Evolutionary conservation across 1,140 invertebrate genomes (phyloP).

Genomic region (Cyrtorhinus lividipennis): DNA sequence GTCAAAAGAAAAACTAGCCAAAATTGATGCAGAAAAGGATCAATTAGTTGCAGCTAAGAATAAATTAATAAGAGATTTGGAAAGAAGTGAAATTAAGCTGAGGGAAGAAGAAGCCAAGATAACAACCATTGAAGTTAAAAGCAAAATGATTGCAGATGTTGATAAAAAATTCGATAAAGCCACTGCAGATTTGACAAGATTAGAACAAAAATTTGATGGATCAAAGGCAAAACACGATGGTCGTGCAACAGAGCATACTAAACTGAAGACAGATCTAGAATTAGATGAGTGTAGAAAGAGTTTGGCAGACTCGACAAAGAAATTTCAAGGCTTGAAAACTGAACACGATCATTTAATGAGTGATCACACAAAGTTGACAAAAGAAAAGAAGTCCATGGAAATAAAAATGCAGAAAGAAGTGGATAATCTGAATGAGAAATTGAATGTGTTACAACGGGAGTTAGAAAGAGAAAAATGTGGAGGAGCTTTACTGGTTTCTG

Average conservation of each 20-base stretch:
- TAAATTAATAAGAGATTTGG: background rate
- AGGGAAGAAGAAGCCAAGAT: background rate
- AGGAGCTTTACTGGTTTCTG: background rate
- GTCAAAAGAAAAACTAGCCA: background rate
- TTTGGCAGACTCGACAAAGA: background rate
- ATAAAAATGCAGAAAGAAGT: background rate
- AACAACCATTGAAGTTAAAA: background rate
- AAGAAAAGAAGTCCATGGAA: background rate
- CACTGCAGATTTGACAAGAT: no score
- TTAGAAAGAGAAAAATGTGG: background rate
- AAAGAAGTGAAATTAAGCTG: background rate
- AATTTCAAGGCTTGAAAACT: background rate
- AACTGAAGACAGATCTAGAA: background rate
- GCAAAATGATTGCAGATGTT: no score
- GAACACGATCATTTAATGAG: background rate
- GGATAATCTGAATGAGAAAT: background rate
- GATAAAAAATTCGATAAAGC: no score
- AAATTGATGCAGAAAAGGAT: background rate
- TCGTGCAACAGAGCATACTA: background rate
- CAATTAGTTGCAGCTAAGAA: background rate
- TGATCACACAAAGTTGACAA: background rate
- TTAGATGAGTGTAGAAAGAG: background rate
- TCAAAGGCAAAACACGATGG: background rate
- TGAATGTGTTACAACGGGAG: background rate
- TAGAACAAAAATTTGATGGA: background rate